A percentile compares a stretch with the other conserved stretches of the same genome.
Evolutionary conservation across 2,888 invertebrate genomes (phyloP).

Genomic region (Callimorpha dominula): DNA sequence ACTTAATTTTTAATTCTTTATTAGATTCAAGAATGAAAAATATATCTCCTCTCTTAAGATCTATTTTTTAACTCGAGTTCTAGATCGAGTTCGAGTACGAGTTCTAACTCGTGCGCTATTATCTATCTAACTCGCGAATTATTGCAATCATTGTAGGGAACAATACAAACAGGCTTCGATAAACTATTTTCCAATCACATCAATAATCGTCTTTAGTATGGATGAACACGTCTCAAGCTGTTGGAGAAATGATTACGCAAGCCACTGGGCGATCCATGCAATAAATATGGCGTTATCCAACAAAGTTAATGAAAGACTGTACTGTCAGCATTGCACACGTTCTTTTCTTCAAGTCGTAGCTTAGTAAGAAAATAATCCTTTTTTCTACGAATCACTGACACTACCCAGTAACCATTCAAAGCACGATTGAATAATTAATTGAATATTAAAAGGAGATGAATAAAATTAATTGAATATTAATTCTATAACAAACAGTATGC

Average conservation of each 20-base stretch:
- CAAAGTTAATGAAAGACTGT: too few relatives aligned
- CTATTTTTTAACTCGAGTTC: too few relatives aligned
- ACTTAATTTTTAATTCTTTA: too few relatives aligned
- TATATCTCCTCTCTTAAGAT: too few relatives aligned
- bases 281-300: neutral
- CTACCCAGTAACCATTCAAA: neutral
- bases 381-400: neutral
- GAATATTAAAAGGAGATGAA: constrained; percentile 30
- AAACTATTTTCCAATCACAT: neutral
- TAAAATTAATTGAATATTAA: constrained; percentile 20
- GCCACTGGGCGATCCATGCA: neutral
- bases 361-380: neutral
- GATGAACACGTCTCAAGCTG: neutral
- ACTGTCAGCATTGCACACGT: too few relatives aligned
- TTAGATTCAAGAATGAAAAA: too few relatives aligned
- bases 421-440: constrained; percentile 29
- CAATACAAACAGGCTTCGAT: neutral
- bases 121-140: too few relatives aligned
- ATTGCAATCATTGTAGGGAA: neutral
- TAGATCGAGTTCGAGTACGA: too few relatives aligned
- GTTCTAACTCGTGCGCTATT: too few relatives aligned
- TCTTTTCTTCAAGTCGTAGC: neutral
- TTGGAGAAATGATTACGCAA: neutral
- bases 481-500: constrained; percentile 6
- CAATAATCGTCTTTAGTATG: neutral